Evolutionary conservation across 2,113 vertebrate species (phyloP).

Genomic region (Dendrocopos noguchii): DNA sequence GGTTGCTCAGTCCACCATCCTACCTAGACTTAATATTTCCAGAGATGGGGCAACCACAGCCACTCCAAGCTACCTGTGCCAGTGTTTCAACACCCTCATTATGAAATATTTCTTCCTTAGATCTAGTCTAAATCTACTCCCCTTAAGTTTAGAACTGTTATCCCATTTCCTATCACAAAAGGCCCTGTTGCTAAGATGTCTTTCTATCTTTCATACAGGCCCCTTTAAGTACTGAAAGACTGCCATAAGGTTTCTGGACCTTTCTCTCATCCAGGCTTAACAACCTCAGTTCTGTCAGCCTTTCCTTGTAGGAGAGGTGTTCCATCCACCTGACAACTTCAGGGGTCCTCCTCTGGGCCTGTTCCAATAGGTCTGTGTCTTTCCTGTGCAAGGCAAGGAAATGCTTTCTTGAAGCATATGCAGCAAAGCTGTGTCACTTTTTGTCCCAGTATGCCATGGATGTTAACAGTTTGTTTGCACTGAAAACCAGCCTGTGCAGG

Average conservation of each 20-base stretch:
- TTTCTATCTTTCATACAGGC: neutral
- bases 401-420: neutral
- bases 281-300: neutral
- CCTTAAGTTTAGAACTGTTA: too few species aligned
- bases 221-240: neutral
- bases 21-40: too few species aligned
- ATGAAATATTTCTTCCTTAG: too few species aligned
- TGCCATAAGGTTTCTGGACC: rapidly evolving
- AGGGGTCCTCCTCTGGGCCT: too few species aligned
- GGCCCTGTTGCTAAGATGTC: neutral
- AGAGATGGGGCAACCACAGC: too few species aligned
- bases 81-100: too few species aligned
- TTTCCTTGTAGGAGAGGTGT: neutral
- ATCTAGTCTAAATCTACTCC: too few species aligned
- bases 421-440: neutral
- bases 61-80: too few species aligned
- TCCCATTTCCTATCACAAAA: too few species aligned
- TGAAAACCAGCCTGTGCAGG: neutral
- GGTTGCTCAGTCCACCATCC: too few species aligned
- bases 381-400: neutral
- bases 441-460: too few species aligned
- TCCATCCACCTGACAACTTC: too few species aligned
- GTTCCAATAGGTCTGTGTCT: neutral
- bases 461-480: neutral
- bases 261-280: neutral